Percentiles rank a stretch among this genome's conserved stretches.
Evolutionary conservation across 2,888 invertebrate species (phyloP).

Genomic region (Ptilodon capucinus): DNA sequence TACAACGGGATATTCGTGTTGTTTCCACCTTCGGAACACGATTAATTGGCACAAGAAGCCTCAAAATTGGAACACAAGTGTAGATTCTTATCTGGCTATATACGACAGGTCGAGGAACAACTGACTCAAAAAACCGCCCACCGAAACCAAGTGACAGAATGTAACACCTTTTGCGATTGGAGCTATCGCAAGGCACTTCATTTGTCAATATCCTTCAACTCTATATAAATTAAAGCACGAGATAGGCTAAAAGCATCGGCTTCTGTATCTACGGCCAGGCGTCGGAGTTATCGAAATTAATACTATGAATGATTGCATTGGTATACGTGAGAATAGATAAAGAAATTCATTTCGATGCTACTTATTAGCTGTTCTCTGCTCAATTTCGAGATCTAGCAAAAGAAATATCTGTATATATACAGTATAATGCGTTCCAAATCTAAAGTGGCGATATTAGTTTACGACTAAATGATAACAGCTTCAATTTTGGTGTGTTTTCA

Average conservation of each 20-base stretch:
- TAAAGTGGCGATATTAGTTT: constrained; percentile 51
- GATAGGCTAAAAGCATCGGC: constrained; percentile 76
- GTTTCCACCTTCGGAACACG: constrained; percentile 43
- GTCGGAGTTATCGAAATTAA: constrained; percentile 76
- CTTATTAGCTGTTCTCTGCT: constrained; percentile 27
- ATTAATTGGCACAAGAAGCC: constrained; percentile 51
- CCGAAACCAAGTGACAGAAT: constrained; percentile 41
- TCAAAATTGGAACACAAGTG: constrained; percentile 35
- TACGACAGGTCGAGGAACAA: constrained; percentile 48
- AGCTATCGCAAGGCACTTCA: constrained; percentile 52
- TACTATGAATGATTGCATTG: constrained; percentile 71
- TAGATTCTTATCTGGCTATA: constrained; percentile 54
- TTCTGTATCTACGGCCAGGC: constrained; percentile 69
- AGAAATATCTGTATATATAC: constrained; percentile 18
- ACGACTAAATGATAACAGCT: constrained; percentile 42
- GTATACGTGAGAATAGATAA: constrained; percentile 56
- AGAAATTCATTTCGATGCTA: constrained; percentile 34
- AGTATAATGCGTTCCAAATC: constrained; percentile 26
- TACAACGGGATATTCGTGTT: constrained; percentile 16
- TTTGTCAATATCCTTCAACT: constrained; percentile 59
- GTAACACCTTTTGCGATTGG: constrained; percentile 55
- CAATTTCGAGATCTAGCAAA: constrained; percentile 25
- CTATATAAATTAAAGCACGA: constrained; percentile 60
- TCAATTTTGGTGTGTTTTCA: constrained; percentile 27
- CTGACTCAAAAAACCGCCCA: constrained; percentile 35